phyloP scores from a whole-genome alignment of 2,888 invertebrate species.

The Platypus cylindrus region DNA sequence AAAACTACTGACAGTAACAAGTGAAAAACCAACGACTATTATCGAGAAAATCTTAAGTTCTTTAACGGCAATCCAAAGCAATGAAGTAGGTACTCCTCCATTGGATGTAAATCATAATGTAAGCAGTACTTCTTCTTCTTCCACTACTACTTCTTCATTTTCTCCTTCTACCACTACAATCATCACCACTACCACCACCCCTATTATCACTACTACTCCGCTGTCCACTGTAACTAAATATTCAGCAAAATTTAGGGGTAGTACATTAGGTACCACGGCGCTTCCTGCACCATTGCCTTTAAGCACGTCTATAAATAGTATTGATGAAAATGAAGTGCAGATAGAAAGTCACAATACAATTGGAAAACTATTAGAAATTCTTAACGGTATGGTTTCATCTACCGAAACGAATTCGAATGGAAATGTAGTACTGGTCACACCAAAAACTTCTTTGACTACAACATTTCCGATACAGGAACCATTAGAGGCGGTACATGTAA shows the following conservation, averaged over 20 bases:
- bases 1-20: slow-evolving; percentile 26
- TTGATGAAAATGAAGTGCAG: slow-evolving; percentile 28
- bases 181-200: no score
- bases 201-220: no score
- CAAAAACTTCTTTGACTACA: slow-evolving; percentile 21
- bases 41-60: slow-evolving; percentile 35
- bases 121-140: slow-evolving; percentile 24
- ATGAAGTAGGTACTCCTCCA: slow-evolving; percentile 29
- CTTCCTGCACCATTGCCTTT: slow-evolving; percentile 22
- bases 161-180: no score
- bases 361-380: slow-evolving; percentile 28
- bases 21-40: slow-evolving; percentile 34
- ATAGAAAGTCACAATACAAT: slow-evolving; percentile 29
- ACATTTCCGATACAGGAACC: slow-evolving; percentile 9
- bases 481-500: slow-evolving; percentile 8
- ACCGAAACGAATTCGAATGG: slow-evolving; percentile 14
- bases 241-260: slow-evolving; percentile 14
- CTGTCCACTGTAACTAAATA: slow-evolving; percentile 25
- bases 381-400: slow-evolving; percentile 33
- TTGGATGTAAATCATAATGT: slow-evolving; percentile 27
- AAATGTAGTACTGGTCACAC: slow-evolving; percentile 28
- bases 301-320: slow-evolving; percentile 27
- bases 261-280: slow-evolving; percentile 20
- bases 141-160: no score
- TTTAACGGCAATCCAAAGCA: slow-evolving; percentile 32